Conservation (phyloP, 2,113 vertebrate genomes). For the Thermophis baileyi region DNA sequence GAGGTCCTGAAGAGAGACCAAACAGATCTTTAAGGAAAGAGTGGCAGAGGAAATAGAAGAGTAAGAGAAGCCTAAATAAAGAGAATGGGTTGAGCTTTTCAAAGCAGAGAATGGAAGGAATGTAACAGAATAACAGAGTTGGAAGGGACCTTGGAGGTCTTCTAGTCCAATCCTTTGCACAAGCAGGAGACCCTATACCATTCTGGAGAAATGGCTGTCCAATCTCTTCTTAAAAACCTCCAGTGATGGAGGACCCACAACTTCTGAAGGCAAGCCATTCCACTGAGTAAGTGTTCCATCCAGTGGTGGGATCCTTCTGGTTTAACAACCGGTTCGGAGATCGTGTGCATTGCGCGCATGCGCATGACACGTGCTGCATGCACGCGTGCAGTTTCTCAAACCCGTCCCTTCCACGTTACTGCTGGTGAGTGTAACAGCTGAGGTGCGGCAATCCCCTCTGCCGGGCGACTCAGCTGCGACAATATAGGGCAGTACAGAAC, state of each 20-base stretch:
- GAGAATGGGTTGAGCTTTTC: neutral
- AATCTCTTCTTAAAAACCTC: neutral
- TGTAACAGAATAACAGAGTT: neutral
- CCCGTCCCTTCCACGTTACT: no score
- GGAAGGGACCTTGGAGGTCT: neutral
- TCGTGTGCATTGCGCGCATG: no score
- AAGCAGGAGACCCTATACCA: neutral
- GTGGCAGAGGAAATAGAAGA: neutral
- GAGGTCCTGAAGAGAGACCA: neutral
- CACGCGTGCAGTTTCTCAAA: no score
- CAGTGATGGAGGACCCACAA: neutral
- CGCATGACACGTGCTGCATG: no score
- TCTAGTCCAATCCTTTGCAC: neutral
- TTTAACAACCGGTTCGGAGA: no score
- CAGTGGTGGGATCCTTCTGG: no score
- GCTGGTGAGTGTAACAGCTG: no score
- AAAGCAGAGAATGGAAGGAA: neutral
- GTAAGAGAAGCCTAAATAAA: neutral
- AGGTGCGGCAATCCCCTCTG: no score
- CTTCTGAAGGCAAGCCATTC: neutral
- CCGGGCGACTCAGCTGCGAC: no score
- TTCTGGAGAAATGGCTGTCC: neutral
- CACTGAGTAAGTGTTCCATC: neutral
- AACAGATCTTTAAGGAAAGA: neutral
- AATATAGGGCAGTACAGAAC: no score